phyloP scores from a whole-genome alignment of 2,113 vertebrate species.

The Serranochromis macrocephalus region DNA sequence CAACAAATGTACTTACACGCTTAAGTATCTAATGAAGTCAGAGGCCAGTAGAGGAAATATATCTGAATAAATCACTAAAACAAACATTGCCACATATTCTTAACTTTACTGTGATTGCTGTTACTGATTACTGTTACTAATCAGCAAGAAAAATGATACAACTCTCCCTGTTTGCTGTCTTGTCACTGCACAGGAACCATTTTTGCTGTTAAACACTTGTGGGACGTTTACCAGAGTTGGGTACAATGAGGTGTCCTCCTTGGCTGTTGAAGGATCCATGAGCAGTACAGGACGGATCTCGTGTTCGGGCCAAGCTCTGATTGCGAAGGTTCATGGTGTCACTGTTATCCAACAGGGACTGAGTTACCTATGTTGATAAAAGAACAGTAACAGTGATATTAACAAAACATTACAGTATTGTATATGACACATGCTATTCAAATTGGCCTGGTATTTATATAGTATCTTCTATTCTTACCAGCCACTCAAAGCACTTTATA shows the following conservation, averaged over 20 bases:
- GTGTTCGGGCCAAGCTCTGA: constrained; percentile 83
- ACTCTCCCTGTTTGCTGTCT: not conserved
- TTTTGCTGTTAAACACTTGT: not conserved
- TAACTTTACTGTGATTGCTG: not conserved
- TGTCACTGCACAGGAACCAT: not conserved
- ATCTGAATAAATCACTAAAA: not conserved
- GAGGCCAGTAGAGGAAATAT: not conserved
- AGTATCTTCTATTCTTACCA: not conserved
- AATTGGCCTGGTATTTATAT: not conserved
- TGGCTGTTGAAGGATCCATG: constrained; percentile 91
- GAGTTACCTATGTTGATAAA: constrained; percentile 66
- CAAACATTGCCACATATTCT: not conserved
- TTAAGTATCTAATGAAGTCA: not conserved
- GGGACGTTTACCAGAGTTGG: constrained; percentile 80
- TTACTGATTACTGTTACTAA: not conserved
- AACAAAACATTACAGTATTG: not conserved
- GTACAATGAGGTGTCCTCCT: constrained; percentile 92
- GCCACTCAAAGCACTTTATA: not conserved
- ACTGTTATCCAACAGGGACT: constrained; percentile 84
- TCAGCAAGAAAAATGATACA: not conserved
- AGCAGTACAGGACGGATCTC: constrained; percentile 84
- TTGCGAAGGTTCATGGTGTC: constrained; percentile 84
- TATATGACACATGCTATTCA: not conserved
- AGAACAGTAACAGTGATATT: not conserved
- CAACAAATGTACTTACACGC: not conserved